A percentile compares a stretch with the other conserved stretches of the same genome.
Evolutionary conservation across 2,888 invertebrate species (phyloP).

Genomic region (Eupithecia inturbata): DNA sequence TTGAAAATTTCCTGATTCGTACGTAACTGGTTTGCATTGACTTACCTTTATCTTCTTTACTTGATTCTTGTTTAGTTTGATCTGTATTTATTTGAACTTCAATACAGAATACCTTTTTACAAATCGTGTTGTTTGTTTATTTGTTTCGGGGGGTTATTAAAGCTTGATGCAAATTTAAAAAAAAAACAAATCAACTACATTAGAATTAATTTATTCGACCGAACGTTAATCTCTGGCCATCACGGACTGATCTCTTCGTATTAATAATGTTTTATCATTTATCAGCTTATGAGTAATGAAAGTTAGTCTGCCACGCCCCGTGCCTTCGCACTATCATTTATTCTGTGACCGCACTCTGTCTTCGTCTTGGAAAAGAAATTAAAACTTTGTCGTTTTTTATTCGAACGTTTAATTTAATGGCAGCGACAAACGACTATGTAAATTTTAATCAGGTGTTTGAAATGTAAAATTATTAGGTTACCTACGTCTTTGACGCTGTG

Average conservation of each 20-base stretch:
- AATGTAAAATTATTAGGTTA: slow-evolving; percentile 43
- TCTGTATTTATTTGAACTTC: neutral
- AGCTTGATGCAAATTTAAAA: slow-evolving; percentile 32
- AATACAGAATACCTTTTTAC: neutral
- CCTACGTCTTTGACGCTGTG: slow-evolving; percentile 26
- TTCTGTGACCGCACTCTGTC: slow-evolving; percentile 66
- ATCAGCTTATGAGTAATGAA: slow-evolving; percentile 82
- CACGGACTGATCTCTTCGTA: slow-evolving; percentile 75
- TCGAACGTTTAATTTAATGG: slow-evolving; percentile 68
- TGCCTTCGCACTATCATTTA: slow-evolving; percentile 57
- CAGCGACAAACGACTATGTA: slow-evolving; percentile 72
- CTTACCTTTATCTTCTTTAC: neutral
- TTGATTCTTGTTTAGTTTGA: neutral
- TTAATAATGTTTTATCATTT: slow-evolving; percentile 85
- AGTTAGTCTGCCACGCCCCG: slow-evolving; percentile 80
- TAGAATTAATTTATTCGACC: slow-evolving; percentile 80
- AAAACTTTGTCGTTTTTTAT: slow-evolving; percentile 66
- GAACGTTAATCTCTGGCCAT: slow-evolving; percentile 74
- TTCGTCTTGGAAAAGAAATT: slow-evolving; percentile 78
- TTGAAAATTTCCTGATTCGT: slow-evolving; percentile 26
- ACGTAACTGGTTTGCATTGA: slow-evolving; percentile 14
- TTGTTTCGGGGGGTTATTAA: slow-evolving; percentile 5
- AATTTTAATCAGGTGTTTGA: slow-evolving; percentile 44
- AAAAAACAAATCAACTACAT: slow-evolving; percentile 66
- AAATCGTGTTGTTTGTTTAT: neutral